These are phyloP conservation scores for Platygyra sinensis DNA, from an alignment of 64 coral and sea anemone species.

Conservation along the genomic window DNA sequence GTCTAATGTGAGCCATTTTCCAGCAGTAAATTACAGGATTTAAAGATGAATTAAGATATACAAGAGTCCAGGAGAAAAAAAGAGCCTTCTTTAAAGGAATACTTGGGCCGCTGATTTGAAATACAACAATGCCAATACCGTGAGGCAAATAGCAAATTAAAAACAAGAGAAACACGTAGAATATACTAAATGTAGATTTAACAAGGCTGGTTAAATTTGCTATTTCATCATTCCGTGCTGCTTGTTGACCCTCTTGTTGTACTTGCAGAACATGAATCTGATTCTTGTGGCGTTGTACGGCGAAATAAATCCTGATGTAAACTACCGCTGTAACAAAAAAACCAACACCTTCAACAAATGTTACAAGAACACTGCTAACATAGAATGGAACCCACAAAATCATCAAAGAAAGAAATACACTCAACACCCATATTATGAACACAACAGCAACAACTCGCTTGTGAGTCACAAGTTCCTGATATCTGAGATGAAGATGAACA, in stretches of 20 bases:
- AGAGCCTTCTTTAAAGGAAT: too few species aligned
- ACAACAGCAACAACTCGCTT: not conserved
- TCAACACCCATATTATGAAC: not conserved
- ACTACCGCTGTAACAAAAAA: not conserved
- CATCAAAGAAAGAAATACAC: not conserved
- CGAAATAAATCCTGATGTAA: not conserved
- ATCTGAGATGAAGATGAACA: slow-evolving; percentile 1
- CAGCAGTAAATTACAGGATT: too few species aligned
- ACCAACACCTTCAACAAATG: not conserved
- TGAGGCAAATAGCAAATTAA: not conserved
- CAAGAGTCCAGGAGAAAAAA: too few species aligned
- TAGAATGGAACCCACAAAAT: not conserved
- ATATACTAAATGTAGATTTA: not conserved
- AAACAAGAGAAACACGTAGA: not conserved
- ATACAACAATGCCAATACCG: too few species aligned
- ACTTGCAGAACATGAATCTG: not conserved
- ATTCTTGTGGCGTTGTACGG: not conserved
- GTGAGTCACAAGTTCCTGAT: slow-evolving; percentile 1
- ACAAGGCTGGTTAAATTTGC: not conserved
- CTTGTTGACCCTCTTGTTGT: too few species aligned
- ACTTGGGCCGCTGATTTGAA: too few species aligned
- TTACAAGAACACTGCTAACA: not conserved
- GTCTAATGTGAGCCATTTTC: too few species aligned
- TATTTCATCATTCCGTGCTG: not conserved
- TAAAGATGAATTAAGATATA: too few species aligned